Evolutionary conservation across 2,888 invertebrate species (phyloP), one percentile per base, ranked within the genome.

Genomic region (Lochmaea crataegi): DNA sequence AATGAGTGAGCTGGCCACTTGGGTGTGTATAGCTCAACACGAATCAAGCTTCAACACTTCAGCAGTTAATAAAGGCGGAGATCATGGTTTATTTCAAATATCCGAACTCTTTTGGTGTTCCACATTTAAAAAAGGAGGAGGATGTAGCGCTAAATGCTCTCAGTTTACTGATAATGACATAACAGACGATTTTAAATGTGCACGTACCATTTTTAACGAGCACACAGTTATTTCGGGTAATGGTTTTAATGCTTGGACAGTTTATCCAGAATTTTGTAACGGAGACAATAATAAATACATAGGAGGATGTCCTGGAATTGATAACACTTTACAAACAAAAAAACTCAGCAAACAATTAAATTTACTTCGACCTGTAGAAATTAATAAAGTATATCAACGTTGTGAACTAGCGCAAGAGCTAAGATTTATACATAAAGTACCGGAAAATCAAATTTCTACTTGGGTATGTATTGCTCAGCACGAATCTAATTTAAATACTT

Each of bases 171-270:
- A 94, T 80, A 91, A 92, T 38, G 91, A 94, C 83, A 91, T 94
- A 65, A 83, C 88, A 2, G 92, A 94, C 82, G 94, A 94, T 83
- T 88, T 93, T 2, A 84, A 87, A 60, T 94, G 94, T 83, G 91
- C 92, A 0, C 87, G 89, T n/a, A 88, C 87, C 58, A 90, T 94
- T 69, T 89, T 90, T 81, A 88, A 91, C n/a, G 92, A 93, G 80
- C 93, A 93, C 82, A 89, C 90, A 18, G 85, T 90, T 1, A 84
- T 93, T 2, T 90, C 91, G 10, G 93, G 94, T 0, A 88, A 94
- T 82, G 94, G 94, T 0, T 94, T 93, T 83, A 89, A 89, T 18
- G 93, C 94, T 0, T 94, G 94, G 94, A 90, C 91, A 0, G 93
- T 93, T 1, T 94, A 93, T 82, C 88, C 89, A 1, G 88, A 88